Base-by-base conservation (phyloP, 23 tunicate species). In the Oikopleura dioica region DNA sequence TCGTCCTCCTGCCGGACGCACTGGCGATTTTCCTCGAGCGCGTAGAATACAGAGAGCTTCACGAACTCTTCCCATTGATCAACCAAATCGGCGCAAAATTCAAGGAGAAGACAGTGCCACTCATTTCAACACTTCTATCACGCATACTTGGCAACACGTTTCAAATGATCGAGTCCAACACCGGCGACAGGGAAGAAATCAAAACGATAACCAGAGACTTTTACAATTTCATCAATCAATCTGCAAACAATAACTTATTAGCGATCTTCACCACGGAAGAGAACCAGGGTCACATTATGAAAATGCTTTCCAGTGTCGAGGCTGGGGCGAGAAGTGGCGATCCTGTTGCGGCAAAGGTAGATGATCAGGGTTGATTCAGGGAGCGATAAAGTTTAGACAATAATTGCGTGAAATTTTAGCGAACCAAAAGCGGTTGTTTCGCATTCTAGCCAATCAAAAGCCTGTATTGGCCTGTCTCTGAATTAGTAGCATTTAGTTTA, bases 81-180 rank as follows among this genome's bases (percentile, higher is more conserved):
- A 86, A 83, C 68, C 99, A 94, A 77, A 89, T 94, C 24, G 83
- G 83, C 37, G 67, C 72, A 78, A 94, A 94, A 59, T 94, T 94
- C 59, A 94, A 94, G 81, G 92, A 78, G 1, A 5, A 37, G 1
- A 16, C 51, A 16, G 50, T 24, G 5, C 26, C 26, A 36, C 29
- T 63, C 4, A 12, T 63, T 2, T 23, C 72, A 21, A 63, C 28
- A 2, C 30, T 63, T 21, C n/a, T 63, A 63, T 29, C 72, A 28
- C n/a, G 28, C 16, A 63, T 63, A 21, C 30, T 63, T 2, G 4
- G n/a, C 4, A 24, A 63, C 30, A 12, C 72, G n/a, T 63, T 12
- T 63, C 31, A 21, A 63, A 2, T 63, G 31, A 63, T 63, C 28
- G 72, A 63, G 2, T n/a, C n/a, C n/a, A n/a, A n/a, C n/a, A 63